Conservation (phyloP, 2,113 vertebrate genomes). For the Fregata magnificens region DNA sequence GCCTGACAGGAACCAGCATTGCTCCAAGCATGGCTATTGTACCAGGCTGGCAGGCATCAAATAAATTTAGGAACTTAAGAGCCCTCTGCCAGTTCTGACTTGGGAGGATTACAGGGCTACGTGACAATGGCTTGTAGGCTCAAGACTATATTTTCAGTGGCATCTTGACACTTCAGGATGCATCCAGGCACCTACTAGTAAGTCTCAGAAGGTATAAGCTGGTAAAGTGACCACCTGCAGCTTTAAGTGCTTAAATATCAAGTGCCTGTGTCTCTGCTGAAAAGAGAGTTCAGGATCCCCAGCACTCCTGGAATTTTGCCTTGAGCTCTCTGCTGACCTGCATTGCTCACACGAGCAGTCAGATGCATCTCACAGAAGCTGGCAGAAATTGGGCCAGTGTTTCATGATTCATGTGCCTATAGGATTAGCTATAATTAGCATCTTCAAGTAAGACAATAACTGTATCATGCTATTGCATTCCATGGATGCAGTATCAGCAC, state of each 20-base stretch:
- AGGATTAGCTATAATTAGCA: conserved; percentile 35
- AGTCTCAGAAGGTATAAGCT: background rate
- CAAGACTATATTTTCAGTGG: background rate
- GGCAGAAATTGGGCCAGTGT: conserved; percentile 20
- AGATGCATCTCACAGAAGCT: conserved; percentile 2
- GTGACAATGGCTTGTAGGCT: background rate
- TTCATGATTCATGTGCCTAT: conserved; percentile 35
- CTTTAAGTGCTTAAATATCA: background rate
- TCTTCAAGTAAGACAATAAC: conserved; percentile 38
- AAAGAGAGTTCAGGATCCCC: background rate
- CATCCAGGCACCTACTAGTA: background rate
- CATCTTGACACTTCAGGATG: background rate
- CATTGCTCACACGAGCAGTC: conserved; percentile 1
- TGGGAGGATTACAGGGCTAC: background rate
- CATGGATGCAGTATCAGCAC: conserved; percentile 53
- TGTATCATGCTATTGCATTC: conserved; percentile 23
- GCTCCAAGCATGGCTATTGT: background rate
- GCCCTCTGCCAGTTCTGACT: background rate
- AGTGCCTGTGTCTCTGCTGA: background rate
- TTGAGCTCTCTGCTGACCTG: conserved; percentile 43
- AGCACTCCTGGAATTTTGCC: conserved; percentile 10
- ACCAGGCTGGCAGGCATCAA: background rate
- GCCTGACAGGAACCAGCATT: background rate
- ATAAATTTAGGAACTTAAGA: background rate
- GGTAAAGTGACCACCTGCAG: background rate